A percentile compares a stretch with the other conserved stretches of the same genome.
These are phyloP conservation scores for rat (Rattus norvegicus) DNA, from an alignment of 2,113 vertebrate genomes.

Conservation along the genomic window DNA sequence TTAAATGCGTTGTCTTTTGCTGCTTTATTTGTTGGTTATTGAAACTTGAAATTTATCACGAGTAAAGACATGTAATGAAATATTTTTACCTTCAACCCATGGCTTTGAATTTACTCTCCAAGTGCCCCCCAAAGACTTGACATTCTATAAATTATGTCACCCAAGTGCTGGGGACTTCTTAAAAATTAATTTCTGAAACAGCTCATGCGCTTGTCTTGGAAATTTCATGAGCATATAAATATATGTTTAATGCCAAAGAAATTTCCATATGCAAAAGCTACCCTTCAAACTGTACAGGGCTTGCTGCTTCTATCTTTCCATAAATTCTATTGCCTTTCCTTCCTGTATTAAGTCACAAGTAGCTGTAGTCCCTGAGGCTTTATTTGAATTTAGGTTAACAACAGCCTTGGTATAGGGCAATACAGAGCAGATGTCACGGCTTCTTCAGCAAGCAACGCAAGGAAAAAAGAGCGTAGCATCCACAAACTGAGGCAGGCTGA, in stretches of 20 bases:
- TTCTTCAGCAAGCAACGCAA: constrained; percentile 35
- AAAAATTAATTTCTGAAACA: constrained; percentile 33
- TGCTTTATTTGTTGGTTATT: not conserved
- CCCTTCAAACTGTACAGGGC: not conserved
- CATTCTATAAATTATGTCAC: not conserved
- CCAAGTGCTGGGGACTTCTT: not conserved
- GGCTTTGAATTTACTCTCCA: not conserved
- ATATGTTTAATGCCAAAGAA: constrained; percentile 44
- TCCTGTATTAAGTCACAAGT: not conserved
- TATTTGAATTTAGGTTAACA: constrained; percentile 37
- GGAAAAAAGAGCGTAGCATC: not conserved
- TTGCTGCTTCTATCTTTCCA: not conserved
- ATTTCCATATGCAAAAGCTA: constrained; percentile 22
- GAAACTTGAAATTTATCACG: not conserved
- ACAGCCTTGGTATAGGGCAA: not conserved
- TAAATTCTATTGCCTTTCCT: constrained; percentile 22
- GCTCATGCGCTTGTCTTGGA: constrained; percentile 35
- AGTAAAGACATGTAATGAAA: not conserved
- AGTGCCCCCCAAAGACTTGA: not conserved
- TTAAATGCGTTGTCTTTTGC: not conserved
- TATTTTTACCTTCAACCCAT: not conserved
- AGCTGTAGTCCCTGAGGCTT: not conserved
- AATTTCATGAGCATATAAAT: constrained; percentile 4
- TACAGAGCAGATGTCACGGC: not conserved
- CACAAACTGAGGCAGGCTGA: not conserved